Base-by-base conservation (phyloP, 2,888 invertebrate genomes). In the Micropterix aruncella region DNA sequence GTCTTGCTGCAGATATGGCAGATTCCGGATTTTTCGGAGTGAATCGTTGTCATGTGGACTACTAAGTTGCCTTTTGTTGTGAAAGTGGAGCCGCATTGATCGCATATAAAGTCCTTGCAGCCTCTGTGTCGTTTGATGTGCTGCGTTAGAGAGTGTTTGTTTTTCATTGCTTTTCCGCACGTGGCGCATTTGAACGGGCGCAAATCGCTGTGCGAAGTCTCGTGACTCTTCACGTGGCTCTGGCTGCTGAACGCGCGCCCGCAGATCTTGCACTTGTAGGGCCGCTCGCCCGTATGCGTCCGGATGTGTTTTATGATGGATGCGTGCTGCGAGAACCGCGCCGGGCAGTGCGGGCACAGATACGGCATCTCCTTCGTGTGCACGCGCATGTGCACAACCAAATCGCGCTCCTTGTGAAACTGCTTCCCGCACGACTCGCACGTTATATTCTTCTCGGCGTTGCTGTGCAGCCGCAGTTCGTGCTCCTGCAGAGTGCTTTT, bases 311-410 rank as follows among this genome's bases (percentile, higher is more conserved):
- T 55, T 16, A 41, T 43, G 4, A 3, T 58, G 47, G 65, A 57
- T 48, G 62, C 59, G 7, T 59, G 48, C 46, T 67, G 68, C 2
- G 60, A 60, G 44, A 67, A 69, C 14, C 55, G 56, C 9, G 54
- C 50, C 0, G 58, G 54, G 44, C 69, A 70, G 15, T 57, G 47
- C 0, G 60, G 47, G 46, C 68, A 70, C 2, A 54, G 45, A 46
- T 63, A 67, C 2, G 69, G 69, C 7, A 64, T 66, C 47, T 69
- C 68, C 1, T 63, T 62, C 2, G 68, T 67, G 42, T 69, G 69
- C 3, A 57, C 60, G 4, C 66, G 53, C 57, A 62, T 60, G 41
- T 70, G 69, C 14, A 60, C 56, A 17, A 56, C 57, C 1, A 67
- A 57, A 52, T 63, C 60, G 47, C 50, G 54, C 50, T 63, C 63